Conservation (phyloP, 2,797 vertebrate species). For the Heterohyrax brucei region DNA sequence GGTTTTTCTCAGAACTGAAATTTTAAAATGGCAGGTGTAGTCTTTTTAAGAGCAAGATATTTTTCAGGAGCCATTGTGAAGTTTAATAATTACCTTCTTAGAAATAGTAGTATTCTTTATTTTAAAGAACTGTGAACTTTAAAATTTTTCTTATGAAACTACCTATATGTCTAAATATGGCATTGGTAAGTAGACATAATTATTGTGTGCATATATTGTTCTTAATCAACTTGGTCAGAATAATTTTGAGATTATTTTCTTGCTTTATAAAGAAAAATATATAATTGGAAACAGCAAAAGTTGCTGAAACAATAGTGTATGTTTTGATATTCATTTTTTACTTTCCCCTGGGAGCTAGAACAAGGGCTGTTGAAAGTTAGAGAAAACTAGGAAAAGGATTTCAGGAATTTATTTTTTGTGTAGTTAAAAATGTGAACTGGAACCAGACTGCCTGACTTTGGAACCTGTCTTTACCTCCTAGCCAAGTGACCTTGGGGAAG, state of each 20-base stretch:
- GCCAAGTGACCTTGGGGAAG: background rate
- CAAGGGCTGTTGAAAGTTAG: background rate
- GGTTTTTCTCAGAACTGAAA: slow-evolving; percentile 31
- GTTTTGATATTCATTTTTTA: background rate
- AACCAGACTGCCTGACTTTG: background rate
- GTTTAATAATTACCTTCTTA: slow-evolving; percentile 11
- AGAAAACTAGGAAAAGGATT: background rate
- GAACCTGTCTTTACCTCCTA: background rate
- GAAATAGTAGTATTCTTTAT: background rate
- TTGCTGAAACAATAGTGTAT: slow-evolving; percentile 32
- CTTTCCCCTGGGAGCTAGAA: background rate
- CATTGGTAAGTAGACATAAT: slow-evolving; percentile 16
- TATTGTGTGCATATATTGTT: background rate
- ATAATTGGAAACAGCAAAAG: slow-evolving; percentile 40
- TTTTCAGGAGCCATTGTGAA: background rate
- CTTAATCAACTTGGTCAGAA: slow-evolving; percentile 41
- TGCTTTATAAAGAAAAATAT: slow-evolving; percentile 33
- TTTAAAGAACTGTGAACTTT: slow-evolving; percentile 44
- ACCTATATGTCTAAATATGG: slow-evolving; percentile 11
- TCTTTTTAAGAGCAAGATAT: background rate
- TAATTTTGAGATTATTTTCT: slow-evolving; percentile 33
- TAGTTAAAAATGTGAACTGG: background rate
- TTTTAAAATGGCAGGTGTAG: background rate
- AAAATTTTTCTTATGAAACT: background rate
- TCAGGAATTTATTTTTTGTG: background rate